Conservation (phyloP, 2,113 vertebrate genomes). For the Callipepla squamata region DNA sequence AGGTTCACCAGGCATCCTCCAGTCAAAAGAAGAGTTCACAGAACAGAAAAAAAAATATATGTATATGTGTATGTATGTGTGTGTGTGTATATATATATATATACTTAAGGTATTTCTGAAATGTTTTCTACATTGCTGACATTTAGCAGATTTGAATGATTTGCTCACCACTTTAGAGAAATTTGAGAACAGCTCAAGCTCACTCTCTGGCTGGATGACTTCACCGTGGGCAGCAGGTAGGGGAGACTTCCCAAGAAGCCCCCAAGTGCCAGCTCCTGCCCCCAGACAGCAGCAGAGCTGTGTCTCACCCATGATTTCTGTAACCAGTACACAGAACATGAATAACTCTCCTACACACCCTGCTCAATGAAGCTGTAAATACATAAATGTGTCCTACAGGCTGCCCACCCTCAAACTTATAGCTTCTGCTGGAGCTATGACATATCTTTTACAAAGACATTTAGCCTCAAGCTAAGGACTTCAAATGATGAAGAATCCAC, state of each 20-base stretch:
- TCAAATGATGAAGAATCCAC: conserved; percentile 46
- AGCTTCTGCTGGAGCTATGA: neutral
- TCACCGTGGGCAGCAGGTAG: neutral
- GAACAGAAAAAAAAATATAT: neutral
- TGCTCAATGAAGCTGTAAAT: neutral
- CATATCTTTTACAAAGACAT: conserved; percentile 4
- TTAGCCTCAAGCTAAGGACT: neutral
- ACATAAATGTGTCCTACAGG: neutral
- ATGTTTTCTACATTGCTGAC: neutral
- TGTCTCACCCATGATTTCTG: neutral
- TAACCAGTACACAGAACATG: neutral
- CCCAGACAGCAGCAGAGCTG: neutral
- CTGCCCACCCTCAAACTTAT: neutral
- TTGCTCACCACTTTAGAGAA: neutral
- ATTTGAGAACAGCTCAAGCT: neutral
- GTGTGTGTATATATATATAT: neutral
- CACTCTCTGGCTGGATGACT: neutral
- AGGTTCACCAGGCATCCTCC: neutral
- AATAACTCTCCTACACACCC: neutral
- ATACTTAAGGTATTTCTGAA: neutral
- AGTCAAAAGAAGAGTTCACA: neutral
- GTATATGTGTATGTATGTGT: neutral
- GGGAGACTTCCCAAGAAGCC: neutral
- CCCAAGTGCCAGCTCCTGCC: neutral
- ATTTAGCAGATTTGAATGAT: neutral